Conservation (phyloP, 1,140 invertebrate species). For the Dinothrombium tinctorium region DNA sequence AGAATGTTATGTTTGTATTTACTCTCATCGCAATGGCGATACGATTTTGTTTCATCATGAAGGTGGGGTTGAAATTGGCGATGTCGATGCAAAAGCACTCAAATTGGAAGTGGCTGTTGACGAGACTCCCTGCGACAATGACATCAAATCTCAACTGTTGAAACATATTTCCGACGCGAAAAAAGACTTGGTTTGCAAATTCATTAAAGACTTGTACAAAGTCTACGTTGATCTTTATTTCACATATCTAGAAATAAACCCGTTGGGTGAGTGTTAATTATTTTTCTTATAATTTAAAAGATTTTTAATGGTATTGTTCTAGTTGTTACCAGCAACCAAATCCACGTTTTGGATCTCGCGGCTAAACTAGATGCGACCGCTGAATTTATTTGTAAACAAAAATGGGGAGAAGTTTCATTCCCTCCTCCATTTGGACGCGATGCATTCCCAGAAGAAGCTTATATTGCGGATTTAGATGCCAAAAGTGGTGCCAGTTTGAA, state of each 20-base stretch:
- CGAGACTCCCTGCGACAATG: conserved; percentile 22
- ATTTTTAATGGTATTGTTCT: too few relatives aligned
- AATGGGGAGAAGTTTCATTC: conserved; percentile 89
- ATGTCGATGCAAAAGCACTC: conserved; percentile 72
- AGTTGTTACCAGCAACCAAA: conserved; percentile 56
- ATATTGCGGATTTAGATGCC: conserved; percentile 91
- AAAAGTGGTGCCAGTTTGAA: conserved; percentile 97
- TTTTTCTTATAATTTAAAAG: too few relatives aligned
- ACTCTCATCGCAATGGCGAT: conserved; percentile 71
- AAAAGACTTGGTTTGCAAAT: conserved; percentile 48
- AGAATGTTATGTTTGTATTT: conserved; percentile 93
- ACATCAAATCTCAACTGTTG: conserved; percentile 38
- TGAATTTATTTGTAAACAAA: conserved; percentile 78
- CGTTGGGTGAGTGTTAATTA: too few relatives aligned
- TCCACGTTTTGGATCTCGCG: conserved; percentile 85
- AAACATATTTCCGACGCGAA: conserved; percentile 36
- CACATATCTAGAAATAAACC: conserved; percentile 98
- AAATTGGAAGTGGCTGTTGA: conserved; percentile 39
- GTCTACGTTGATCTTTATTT: conserved; percentile 82
- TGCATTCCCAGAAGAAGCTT: conserved; percentile 82
- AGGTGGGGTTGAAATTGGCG: conserved; percentile 93
- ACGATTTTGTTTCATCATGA: conserved; percentile 92
- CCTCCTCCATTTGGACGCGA: conserved; percentile 96
- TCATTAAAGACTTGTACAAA: conserved; percentile 62
- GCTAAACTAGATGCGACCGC: conserved; percentile 97